Evolutionary conservation across 1,140 invertebrate genomes (phyloP), one percentile per base, ranked within the genome.

Genomic region (Metopolophium dirhodum): DNA sequence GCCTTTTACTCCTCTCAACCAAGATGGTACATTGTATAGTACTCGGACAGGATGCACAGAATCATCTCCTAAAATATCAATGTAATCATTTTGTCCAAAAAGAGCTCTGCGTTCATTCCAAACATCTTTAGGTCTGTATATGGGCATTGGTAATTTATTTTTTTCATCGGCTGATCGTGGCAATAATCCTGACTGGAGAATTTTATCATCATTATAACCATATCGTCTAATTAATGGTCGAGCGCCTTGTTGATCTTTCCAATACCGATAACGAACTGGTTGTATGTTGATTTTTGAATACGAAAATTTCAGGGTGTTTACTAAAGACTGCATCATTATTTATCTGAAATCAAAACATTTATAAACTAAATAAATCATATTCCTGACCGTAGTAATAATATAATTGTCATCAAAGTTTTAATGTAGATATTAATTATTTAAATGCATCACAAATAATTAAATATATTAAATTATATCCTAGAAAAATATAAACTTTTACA

Each of bases 21-120:
- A 99, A 0, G 95, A 95, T 1, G 98, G 98, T 23, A 99, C 96
- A 94, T 97, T 96, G 94, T 99, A 98, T 6, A 98, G 94, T n/a
- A 98, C 96, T 94, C 96, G 97, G 0, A 97, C 97, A 2, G 98
- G 98, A 95, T 98, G 97, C 49, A 99, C 94, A 22, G 96, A 96
- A 89, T 97, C 97, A 95, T 97, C 96, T 4, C 98, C 98, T 51
- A 99, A 95, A 91, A 99, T 99, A 95, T 99, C 98, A 93, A 99
- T 99, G 94, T 99, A 99, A 95, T 99, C 98, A 96, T 99, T 99
- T 95, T 99, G 98, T 3, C 98, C 98, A 96, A 98, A 99, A 0
- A 98, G 94, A 22, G 98, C 98, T 95, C 96, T 96, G 94, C 97
- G 97, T 94, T 97, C 95, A 22, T 95, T 94, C 98, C 98, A 99